phyloP scores from a whole-genome alignment of 2,797 vertebrate genomes.

The Microtus californicus region DNA sequence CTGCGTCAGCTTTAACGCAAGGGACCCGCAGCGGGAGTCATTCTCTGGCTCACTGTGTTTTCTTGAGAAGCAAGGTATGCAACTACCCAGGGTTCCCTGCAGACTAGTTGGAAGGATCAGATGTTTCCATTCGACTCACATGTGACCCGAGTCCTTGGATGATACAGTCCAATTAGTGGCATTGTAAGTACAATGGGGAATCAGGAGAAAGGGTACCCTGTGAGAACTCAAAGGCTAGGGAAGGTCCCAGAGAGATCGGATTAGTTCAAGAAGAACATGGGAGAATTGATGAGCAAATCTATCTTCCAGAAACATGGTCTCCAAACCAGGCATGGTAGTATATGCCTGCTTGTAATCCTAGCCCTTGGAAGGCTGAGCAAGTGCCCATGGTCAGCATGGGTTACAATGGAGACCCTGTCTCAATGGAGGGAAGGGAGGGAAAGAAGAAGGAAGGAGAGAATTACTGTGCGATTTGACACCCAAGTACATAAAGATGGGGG shows the following conservation, averaged over 20 bases:
- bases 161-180: neutral
- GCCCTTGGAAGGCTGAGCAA: neutral
- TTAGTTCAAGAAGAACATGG: constrained; percentile 9
- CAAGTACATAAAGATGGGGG: neutral
- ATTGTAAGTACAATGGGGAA: neutral
- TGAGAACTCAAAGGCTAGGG: neutral
- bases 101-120: constrained; percentile 2
- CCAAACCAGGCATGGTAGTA: neutral
- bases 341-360: neutral
- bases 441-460: neutral
- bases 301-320: neutral
- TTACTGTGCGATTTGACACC: neutral
- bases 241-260: neutral
- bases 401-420: neutral
- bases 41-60: neutral
- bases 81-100: neutral
- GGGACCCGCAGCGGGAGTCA: neutral
- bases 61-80: constrained; percentile 15
- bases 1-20: neutral
- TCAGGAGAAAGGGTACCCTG: neutral
- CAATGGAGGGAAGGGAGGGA: neutral
- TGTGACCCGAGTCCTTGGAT: constrained; percentile 7
- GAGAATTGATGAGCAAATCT: neutral
- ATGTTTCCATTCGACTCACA: constrained; percentile 32
- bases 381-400: neutral